Conservation (phyloP, 1,140 invertebrate genomes). For the Camponotus floridanus region DNA sequence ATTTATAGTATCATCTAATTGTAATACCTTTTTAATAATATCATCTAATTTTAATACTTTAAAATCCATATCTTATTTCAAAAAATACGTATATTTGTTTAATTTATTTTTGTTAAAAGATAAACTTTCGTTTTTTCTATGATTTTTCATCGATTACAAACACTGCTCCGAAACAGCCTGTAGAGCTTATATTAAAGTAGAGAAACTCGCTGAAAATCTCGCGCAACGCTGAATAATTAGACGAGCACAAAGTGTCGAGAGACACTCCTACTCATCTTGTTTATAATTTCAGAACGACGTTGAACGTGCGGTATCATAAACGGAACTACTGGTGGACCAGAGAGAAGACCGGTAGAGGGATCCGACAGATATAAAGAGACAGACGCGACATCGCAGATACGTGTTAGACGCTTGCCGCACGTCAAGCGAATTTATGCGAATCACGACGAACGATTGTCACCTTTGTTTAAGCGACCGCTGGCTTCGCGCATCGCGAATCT, state of each 20-base stretch:
- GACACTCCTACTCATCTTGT: slow-evolving; percentile 14
- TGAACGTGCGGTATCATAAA: slow-evolving; percentile 31
- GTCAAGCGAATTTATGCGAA: slow-evolving; percentile 64
- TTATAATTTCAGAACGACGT: slow-evolving; percentile 41
- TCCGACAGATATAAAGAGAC: slow-evolving; percentile 25
- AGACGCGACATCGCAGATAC: slow-evolving; percentile 17
- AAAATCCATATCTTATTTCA: background rate
- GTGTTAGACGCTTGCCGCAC: slow-evolving; percentile 39
- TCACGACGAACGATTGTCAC: slow-evolving; percentile 67
- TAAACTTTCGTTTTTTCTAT: background rate
- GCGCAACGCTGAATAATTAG: slow-evolving; percentile 33
- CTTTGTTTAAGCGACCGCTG: slow-evolving; percentile 59
- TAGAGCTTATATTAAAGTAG: background rate
- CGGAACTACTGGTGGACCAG: slow-evolving; percentile 14
- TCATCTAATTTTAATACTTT: background rate
- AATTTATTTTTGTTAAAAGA: background rate
- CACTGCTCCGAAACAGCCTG: too few species aligned
- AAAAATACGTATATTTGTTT: background rate
- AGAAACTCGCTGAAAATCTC: slow-evolving; percentile 34
- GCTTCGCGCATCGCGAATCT: slow-evolving; percentile 17
- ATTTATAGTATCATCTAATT: background rate
- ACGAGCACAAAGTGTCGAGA: slow-evolving; percentile 35
- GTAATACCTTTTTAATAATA: background rate
- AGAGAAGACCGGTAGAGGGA: background rate
- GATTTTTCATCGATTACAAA: background rate